These are phyloP conservation scores for Dicrurus megarhynchus DNA, from an alignment of 2,113 vertebrate species.

Conservation along the genomic window DNA sequence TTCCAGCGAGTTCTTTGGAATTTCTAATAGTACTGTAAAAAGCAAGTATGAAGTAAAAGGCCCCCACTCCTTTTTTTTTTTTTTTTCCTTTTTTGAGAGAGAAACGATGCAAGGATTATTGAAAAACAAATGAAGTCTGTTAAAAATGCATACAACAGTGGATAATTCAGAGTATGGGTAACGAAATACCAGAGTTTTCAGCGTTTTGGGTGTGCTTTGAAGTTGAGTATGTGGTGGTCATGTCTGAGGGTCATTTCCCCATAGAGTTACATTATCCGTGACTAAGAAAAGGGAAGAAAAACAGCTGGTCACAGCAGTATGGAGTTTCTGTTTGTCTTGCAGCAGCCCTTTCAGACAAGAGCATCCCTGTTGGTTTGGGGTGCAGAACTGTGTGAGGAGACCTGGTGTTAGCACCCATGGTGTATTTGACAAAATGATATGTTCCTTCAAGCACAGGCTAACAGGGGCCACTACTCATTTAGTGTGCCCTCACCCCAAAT, in stretches of 20 bases:
- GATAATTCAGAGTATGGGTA: background rate
- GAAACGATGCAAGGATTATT: background rate
- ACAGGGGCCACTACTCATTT: rapidly evolving
- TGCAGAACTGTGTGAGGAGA: background rate
- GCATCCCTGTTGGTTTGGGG: background rate
- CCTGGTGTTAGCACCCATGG: background rate
- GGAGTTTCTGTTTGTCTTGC: background rate
- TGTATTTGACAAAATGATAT: rapidly evolving
- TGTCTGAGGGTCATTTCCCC: background rate
- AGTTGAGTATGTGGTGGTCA: background rate
- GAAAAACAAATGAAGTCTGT: background rate
- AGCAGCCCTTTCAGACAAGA: background rate
- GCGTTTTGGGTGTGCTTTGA: background rate
- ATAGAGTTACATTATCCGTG: background rate
- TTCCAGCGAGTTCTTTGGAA: background rate
- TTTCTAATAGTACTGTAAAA: background rate
- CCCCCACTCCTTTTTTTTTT: background rate
- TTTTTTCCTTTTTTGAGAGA: background rate
- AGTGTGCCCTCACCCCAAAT: background rate
- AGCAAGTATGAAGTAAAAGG: background rate
- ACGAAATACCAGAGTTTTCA: background rate
- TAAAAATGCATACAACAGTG: background rate
- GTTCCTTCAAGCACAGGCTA: background rate
- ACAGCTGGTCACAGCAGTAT: background rate
- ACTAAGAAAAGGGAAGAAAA: background rate